Conservation (phyloP, 2,113 vertebrate species). For the Alligator sinensis region DNA sequence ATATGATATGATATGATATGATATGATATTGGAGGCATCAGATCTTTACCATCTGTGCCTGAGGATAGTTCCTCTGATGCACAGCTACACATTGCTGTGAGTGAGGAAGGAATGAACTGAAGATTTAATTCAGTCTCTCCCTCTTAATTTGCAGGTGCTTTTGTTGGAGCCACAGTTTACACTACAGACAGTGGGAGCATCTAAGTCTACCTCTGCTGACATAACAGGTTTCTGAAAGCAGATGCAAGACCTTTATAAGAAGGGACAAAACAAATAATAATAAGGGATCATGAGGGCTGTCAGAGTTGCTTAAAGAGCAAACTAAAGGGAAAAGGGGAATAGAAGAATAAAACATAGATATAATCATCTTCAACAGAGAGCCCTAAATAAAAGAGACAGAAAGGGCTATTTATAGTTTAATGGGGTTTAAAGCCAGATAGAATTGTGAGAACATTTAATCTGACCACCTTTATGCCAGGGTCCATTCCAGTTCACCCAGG, state of each 20-base stretch:
- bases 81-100: not conserved
- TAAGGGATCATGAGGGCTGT: not conserved
- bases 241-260: not conserved
- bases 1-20: too few relatives aligned
- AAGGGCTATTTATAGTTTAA: constrained; percentile 1
- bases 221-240: not conserved
- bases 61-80: constrained; percentile 17
- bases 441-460: constrained; percentile 4
- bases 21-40: not conserved
- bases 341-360: not conserved
- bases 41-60: not conserved
- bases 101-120: not conserved
- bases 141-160: not conserved
- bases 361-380: not conserved
- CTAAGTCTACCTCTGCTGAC: not conserved
- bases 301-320: not conserved
- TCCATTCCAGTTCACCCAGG: not conserved
- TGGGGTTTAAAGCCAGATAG: constrained; percentile 1
- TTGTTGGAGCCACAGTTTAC: not conserved
- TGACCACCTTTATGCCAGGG: constrained; percentile 17
- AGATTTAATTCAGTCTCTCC: not conserved
- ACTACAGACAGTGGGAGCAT: not conserved
- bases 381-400: constrained; percentile 18
- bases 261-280: not conserved
- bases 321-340: not conserved